phyloP scores from a whole-genome alignment of 1,140 invertebrate genomes.

The Brachystomella parvula region DNA sequence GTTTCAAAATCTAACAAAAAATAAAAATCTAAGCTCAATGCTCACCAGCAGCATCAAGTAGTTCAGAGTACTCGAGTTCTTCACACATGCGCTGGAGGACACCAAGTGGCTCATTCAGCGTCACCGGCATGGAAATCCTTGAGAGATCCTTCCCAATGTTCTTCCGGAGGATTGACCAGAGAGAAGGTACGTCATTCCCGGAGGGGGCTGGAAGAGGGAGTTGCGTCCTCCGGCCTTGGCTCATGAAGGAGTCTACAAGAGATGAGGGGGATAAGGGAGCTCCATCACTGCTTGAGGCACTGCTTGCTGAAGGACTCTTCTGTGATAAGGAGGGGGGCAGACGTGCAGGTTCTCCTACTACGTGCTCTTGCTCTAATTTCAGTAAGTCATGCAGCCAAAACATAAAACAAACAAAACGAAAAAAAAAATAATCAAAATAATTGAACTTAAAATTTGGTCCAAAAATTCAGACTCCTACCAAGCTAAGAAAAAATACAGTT shows the following conservation, averaged over 20 bases:
- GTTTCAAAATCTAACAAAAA: too few relatives aligned
- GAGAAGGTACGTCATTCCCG: constrained; percentile 62
- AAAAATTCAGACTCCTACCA: too few relatives aligned
- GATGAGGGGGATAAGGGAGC: constrained; percentile 34
- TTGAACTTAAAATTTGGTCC: background rate
- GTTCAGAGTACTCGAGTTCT: constrained; percentile 72
- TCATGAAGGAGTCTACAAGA: constrained; percentile 38
- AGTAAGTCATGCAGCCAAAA: background rate
- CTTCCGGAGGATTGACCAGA: constrained; percentile 72
- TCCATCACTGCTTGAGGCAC: constrained; percentile 30
- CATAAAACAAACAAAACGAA: background rate
- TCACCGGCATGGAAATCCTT: constrained; percentile 70
- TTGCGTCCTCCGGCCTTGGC: constrained; percentile 60
- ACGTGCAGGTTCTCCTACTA: too few relatives aligned
- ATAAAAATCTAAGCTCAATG: background rate
- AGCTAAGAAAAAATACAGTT: too few relatives aligned
- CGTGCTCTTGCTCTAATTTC: too few relatives aligned
- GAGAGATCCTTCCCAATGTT: constrained; percentile 82
- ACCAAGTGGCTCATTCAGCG: constrained; percentile 77
- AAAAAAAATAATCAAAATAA: background rate
- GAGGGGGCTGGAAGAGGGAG: constrained; percentile 63
- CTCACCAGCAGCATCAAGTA: constrained; percentile 53
- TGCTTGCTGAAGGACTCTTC: background rate
- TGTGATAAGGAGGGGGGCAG: background rate
- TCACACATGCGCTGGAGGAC: constrained; percentile 74